phyloP scores from a whole-genome alignment of 2,888 invertebrate genomes.

The Acleris laterana region DNA sequence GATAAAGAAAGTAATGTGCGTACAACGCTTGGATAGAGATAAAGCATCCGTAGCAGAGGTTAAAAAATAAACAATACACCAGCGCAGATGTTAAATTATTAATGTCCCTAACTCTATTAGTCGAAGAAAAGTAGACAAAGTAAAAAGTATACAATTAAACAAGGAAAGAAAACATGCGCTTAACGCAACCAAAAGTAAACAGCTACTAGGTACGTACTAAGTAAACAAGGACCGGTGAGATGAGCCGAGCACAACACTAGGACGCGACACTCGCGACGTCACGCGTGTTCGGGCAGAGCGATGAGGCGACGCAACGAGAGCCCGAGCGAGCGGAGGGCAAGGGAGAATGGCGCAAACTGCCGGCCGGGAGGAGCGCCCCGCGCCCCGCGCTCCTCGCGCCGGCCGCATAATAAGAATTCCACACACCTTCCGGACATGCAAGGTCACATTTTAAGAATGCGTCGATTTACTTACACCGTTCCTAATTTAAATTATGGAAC shows the following conservation, averaged over 20 bases:
- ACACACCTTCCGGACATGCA: slow-evolving; percentile 73
- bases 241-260: slow-evolving; percentile 66
- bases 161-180: slow-evolving; percentile 38
- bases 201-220: slow-evolving; percentile 61
- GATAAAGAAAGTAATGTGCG: neutral
- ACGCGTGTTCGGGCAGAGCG: slow-evolving; percentile 68
- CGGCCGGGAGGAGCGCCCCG: slow-evolving; percentile 55
- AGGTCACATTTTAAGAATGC: slow-evolving; percentile 60
- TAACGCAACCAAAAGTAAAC: slow-evolving; percentile 48
- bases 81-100: neutral
- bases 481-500: too few relatives aligned
- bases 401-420: slow-evolving; percentile 79
- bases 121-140: neutral
- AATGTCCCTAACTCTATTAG: neutral
- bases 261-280: slow-evolving; percentile 79
- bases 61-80: neutral
- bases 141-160: slow-evolving; percentile 42
- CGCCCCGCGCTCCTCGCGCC: slow-evolving; percentile 57
- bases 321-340: slow-evolving; percentile 75
- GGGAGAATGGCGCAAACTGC: slow-evolving; percentile 81
- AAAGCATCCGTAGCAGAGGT: neutral
- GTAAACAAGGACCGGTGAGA: slow-evolving; percentile 62
- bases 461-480: neutral
- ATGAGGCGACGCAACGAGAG: slow-evolving; percentile 74
- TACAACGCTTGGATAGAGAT: too few relatives aligned